Evolutionary conservation across 2,888 invertebrate species (phyloP), one percentile per base, ranked within the genome.

Genomic region (Linnaemya tessellans): DNA sequence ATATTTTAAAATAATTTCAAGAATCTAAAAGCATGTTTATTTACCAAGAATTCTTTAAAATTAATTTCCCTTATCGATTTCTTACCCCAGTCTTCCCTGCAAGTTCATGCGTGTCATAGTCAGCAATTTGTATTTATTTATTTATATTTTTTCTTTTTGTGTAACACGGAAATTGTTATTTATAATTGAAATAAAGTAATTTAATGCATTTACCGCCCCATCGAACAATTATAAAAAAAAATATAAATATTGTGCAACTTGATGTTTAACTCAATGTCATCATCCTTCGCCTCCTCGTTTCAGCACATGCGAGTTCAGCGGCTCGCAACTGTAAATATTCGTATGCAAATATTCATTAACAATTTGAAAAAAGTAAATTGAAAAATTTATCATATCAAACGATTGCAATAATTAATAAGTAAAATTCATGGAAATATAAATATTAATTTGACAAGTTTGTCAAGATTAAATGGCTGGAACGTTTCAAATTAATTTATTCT

Each of bases 21-120:
- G 5, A 30, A 30, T 30, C 30, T 30, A 30, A 51, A 51, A 49
- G 2, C 3, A 49, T 18, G 18, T n/a, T n/a, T n/a, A 18, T 10
- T 51, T 51, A 51, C 0, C 18, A 51, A 51, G 18, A 18, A 1
- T 51, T 10, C 18, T 18, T 51, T 51, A 9, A 51, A 18, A 20
- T 20, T 22, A 22, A 60, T 60, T 77, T 68, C 60, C 67, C 77
- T 38, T 22, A 54, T 54, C 22, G 51, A 18, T 54, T 54, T 54
- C 9, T 3, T 54, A 10, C n/a, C n/a, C n/a, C n/a, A 1, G 10
- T 1, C 10, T 49, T 49, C 18, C 18, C n/a, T 13, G 11, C 20
- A 15, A 65, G n/a, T 13, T n/a, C 20, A 15, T 56, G 20, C 25
- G 5, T 56, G 8, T n/a, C 5, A 18, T 43, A 25, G 25, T 22